Evolutionary conservation across 1,140 invertebrate genomes (phyloP).

Genomic region (Kradibia gibbosae): DNA sequence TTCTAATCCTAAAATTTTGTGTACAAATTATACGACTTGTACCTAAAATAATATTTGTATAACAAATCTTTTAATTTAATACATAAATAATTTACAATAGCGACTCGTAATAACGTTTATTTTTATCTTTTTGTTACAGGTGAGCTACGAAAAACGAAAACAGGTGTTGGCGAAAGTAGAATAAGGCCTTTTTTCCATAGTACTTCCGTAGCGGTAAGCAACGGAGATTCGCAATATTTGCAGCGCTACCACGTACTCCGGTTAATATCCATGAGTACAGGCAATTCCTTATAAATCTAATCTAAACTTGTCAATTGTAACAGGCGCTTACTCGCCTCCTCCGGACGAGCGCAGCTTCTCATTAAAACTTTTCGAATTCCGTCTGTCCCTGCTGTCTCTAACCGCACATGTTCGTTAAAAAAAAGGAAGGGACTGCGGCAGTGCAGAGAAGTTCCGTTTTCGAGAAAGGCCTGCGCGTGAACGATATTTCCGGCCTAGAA

Average conservation of each 20-base stretch:
- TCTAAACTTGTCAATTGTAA: not conserved
- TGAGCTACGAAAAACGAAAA: constrained; percentile 47
- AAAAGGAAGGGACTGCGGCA: not conserved
- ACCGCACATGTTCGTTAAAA: not conserved
- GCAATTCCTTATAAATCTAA: not conserved
- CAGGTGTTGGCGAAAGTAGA: constrained; percentile 11
- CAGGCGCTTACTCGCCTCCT: not conserved
- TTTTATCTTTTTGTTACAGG: constrained; percentile 56
- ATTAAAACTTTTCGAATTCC: not conserved
- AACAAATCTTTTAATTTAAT: not conserved
- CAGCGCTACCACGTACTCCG: not conserved
- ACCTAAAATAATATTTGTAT: not conserved
- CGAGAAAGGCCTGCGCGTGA: constrained; percentile 12
- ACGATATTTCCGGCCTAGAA: constrained; percentile 33
- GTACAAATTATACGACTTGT: not conserved
- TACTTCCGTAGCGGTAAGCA: not conserved
- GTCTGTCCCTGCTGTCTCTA: not conserved
- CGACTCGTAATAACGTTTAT: not conserved
- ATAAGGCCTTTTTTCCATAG: not conserved
- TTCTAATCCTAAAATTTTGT: not conserved
- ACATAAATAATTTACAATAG: not conserved
- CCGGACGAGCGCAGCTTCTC: not conserved
- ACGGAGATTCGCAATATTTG: no score
- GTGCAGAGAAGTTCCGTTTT: constrained; percentile 6
- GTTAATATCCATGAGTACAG: not conserved